Evolutionary conservation across 2,113 vertebrate genomes (phyloP).

Genomic region (Elanus axillaris): DNA sequence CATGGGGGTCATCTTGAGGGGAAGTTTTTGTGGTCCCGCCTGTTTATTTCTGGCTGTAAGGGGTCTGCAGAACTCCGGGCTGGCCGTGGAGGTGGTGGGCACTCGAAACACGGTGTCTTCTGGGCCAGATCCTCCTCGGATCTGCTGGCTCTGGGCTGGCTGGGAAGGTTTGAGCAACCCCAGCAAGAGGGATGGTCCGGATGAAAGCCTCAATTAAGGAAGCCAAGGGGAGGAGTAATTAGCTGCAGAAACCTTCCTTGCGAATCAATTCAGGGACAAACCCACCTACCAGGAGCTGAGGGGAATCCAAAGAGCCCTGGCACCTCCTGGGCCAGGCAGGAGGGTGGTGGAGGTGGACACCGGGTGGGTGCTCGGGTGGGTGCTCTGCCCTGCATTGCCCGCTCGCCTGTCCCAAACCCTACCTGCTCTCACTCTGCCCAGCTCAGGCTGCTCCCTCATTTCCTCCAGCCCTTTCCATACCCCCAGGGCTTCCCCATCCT

Average conservation of each 20-base stretch:
- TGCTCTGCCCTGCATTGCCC: not conserved
- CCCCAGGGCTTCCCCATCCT: not conserved
- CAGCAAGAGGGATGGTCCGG: accelerated
- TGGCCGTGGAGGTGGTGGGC: not conserved
- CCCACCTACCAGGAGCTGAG: not conserved
- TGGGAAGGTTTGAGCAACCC: not conserved
- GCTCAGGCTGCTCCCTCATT: not conserved
- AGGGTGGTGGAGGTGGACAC: not conserved
- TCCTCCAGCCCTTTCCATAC: not conserved
- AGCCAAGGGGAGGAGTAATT: not conserved
- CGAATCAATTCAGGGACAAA: not conserved
- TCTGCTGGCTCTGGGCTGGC: not conserved
- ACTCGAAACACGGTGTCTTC: accelerated
- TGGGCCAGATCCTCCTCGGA: not conserved
- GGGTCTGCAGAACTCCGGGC: not conserved
- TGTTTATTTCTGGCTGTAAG: not conserved
- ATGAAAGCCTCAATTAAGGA: not conserved
- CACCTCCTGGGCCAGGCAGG: not conserved
- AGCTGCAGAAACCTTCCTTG: not conserved
- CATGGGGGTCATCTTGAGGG: accelerated
- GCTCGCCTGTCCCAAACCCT: not conserved
- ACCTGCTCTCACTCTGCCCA: not conserved
- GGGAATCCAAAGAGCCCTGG: not conserved
- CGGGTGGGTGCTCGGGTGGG: not conserved
- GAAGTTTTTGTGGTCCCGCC: not conserved